Conservation (phyloP, 2,888 invertebrate genomes). For the Macrostomum cliftonense region DNA sequence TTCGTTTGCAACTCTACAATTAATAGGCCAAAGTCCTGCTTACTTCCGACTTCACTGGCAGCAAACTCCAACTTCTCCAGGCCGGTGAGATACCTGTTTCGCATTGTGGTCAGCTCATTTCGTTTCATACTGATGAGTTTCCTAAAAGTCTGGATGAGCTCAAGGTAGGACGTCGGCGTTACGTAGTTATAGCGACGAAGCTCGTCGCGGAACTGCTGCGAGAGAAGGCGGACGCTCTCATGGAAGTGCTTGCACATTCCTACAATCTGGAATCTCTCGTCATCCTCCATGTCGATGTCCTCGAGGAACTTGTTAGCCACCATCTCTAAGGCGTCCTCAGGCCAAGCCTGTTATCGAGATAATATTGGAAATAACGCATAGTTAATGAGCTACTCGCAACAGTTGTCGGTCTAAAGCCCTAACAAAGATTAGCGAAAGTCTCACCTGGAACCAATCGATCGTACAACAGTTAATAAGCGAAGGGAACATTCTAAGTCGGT, state of each 20-base stretch:
- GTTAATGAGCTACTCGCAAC: not conserved
- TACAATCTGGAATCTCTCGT: constrained; percentile 16
- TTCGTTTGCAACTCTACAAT: no score
- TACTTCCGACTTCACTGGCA: constrained; percentile 7
- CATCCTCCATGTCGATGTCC: constrained; percentile 29
- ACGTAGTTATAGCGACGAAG: constrained; percentile 37
- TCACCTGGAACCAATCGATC: constrained; percentile 40
- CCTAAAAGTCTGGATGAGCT: constrained; percentile 37
- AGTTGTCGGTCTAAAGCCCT: not conserved
- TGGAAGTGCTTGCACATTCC: constrained; percentile 38
- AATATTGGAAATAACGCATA: constrained; percentile 3
- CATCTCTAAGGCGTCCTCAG: constrained; percentile 38
- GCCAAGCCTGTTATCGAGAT: constrained; percentile 41
- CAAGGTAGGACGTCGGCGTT: constrained; percentile 38
- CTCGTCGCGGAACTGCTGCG: constrained; percentile 41
- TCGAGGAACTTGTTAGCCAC: constrained; percentile 38
- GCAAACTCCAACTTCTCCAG: constrained; percentile 31
- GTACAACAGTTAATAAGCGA: constrained; percentile 39
- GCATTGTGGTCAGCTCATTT: constrained; percentile 28
- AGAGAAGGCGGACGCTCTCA: constrained; percentile 29
- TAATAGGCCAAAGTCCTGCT: no score
- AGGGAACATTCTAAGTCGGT: constrained; percentile 37
- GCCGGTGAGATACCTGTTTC: constrained; percentile 48
- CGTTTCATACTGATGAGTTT: constrained; percentile 30
- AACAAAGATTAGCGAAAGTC: constrained; percentile 4